Evolutionary conservation across 2,113 vertebrate genomes (phyloP).

Genomic region (Rhineura floridana): DNA sequence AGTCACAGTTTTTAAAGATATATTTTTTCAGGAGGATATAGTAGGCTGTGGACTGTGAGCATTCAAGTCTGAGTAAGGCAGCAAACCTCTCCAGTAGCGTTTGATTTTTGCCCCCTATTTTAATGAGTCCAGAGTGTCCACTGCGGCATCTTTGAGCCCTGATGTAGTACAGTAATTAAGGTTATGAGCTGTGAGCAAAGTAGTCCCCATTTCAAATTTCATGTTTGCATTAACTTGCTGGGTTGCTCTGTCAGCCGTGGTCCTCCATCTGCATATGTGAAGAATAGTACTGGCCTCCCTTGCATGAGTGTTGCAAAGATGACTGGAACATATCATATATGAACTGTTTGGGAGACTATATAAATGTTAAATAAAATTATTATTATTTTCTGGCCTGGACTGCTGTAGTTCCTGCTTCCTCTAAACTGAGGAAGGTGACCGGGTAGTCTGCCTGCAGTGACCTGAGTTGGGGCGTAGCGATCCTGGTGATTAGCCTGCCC

Average conservation of each 20-base stretch:
- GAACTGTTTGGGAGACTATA: neutral
- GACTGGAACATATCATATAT: neutral
- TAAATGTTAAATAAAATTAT: too few species aligned
- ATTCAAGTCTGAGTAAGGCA: neutral
- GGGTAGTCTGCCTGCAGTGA: too few species aligned
- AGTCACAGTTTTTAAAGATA: neutral
- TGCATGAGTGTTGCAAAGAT: neutral
- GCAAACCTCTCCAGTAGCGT: neutral
- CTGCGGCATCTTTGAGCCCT: neutral
- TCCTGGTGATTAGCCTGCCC: neutral
- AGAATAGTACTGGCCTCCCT: neutral
- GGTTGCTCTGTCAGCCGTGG: neutral
- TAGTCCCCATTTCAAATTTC: neutral
- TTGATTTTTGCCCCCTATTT: too few species aligned
- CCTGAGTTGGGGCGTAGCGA: neutral
- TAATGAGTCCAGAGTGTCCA: neutral
- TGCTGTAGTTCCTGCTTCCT: neutral
- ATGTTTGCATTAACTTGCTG: neutral
- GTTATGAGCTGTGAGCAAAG: neutral
- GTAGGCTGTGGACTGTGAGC: neutral
- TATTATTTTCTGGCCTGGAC: neutral
- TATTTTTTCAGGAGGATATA: neutral
- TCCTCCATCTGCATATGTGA: neutral
- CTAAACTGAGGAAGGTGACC: neutral
- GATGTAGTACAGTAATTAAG: neutral